Conservation (phyloP, 2,113 vertebrate species). For the Antechinus stuartii region DNA sequence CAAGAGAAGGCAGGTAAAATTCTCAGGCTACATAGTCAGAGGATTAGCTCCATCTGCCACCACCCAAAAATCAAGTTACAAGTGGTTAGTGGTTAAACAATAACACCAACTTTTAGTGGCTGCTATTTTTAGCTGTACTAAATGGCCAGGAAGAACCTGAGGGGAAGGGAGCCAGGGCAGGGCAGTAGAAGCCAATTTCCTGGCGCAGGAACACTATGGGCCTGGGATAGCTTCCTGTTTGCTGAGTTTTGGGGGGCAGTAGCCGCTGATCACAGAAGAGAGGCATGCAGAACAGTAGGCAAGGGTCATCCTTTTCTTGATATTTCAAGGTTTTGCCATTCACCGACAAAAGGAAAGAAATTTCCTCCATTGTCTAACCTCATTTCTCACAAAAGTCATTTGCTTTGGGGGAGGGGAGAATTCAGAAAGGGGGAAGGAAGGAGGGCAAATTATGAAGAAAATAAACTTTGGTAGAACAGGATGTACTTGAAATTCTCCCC, state of each 20-base stretch:
- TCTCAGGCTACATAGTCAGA: conserved; percentile 39
- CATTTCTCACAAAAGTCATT: conserved; percentile 28
- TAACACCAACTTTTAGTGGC: conserved; percentile 62
- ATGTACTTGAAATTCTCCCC: conserved; percentile 68
- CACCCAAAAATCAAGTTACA: conserved; percentile 49
- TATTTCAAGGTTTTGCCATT: conserved; percentile 63
- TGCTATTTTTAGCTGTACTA: conserved; percentile 69
- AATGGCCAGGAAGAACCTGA: conserved; percentile 69
- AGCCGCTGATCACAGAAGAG: conserved; percentile 66
- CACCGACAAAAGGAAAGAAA: conserved; percentile 49
- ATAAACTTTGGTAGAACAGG: conserved; percentile 52
- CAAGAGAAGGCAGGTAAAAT: conserved; percentile 46
- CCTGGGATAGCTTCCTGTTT: conserved; percentile 81
- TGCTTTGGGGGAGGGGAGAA: conserved; percentile 4
- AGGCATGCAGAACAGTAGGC: background rate
- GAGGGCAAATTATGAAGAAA: conserved; percentile 19
- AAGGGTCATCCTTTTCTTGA: conserved; percentile 53
- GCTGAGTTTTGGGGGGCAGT: conserved; percentile 63
- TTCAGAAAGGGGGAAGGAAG: conserved; percentile 3
- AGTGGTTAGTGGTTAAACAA: conserved; percentile 53
- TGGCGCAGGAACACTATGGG: conserved; percentile 76
- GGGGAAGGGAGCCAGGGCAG: conserved; percentile 73
- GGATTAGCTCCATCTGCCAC: conserved; percentile 25
- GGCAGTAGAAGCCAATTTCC: conserved; percentile 76
- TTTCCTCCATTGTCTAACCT: background rate